Percentiles rank a stretch among this genome's conserved stretches.
phyloP scores from a whole-genome alignment of 1,140 invertebrate species.

The Goniozus legneri region DNA sequence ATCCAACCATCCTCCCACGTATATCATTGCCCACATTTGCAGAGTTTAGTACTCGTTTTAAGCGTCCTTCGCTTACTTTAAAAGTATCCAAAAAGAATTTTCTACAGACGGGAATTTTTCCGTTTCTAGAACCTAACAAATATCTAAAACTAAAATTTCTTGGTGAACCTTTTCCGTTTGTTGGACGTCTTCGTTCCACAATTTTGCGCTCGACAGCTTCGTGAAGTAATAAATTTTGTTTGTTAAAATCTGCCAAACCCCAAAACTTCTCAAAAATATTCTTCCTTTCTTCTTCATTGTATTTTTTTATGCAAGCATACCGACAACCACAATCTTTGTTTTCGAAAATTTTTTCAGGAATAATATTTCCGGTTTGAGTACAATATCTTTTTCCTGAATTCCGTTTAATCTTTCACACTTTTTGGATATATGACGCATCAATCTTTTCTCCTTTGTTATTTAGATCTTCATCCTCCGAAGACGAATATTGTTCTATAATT shows the following conservation, averaged over 20 bases:
- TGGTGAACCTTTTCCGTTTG: constrained; percentile 10
- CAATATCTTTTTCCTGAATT: constrained; percentile 13
- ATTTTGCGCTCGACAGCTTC: constrained; percentile 7
- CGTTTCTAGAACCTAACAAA: constrained; percentile 8
- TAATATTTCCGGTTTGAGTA: constrained; percentile 12
- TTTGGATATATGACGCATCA: constrained; percentile 13
- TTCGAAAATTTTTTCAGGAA: constrained; percentile 14
- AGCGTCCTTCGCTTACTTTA: constrained; percentile 17
- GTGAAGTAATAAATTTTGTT: constrained; percentile 19
- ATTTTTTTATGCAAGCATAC: constrained; percentile 10
- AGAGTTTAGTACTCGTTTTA: constrained; percentile 17
- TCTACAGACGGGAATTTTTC: constrained; percentile 19
- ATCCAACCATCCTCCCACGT: constrained; percentile 19
- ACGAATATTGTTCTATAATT: background rate
- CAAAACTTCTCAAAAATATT: constrained; percentile 15
- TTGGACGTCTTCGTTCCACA: constrained; percentile 17
- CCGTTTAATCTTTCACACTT: constrained; percentile 14
- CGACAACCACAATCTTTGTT: constrained; percentile 16
- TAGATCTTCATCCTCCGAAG: constrained; percentile 9
- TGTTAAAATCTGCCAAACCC: constrained; percentile 20
- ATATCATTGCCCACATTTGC: constrained; percentile 16
- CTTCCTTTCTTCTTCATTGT: constrained; percentile 15
- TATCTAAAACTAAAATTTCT: constrained; percentile 11
- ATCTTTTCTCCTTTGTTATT: constrained; percentile 12
- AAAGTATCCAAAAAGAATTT: constrained; percentile 27